Evolutionary conservation across 2,797 vertebrate genomes (phyloP).

Genomic region (Sphaeramia orbicularis): DNA sequence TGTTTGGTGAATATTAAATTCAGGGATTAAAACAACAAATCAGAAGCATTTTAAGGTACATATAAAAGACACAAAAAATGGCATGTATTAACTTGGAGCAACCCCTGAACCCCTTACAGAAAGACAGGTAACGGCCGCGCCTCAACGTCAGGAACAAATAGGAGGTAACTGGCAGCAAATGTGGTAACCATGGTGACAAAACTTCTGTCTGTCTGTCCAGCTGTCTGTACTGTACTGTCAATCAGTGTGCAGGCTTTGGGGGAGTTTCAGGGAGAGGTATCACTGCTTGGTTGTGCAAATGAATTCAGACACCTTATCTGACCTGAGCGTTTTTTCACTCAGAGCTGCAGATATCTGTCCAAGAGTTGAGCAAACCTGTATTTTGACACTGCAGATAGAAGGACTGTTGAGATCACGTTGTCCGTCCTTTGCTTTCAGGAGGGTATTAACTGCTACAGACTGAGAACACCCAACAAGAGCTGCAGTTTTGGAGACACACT

Average conservation of each 20-base stretch:
- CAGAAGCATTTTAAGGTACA: constrained; percentile 2
- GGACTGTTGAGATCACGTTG: neutral
- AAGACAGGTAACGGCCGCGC: constrained; percentile 75
- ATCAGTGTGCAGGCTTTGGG: constrained; percentile 45
- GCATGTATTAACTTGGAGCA: constrained; percentile 74
- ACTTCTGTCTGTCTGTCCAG: constrained; percentile 68
- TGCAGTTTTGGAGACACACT: too few species aligned
- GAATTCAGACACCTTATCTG: constrained; percentile 16
- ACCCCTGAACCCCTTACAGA: constrained; percentile 80
- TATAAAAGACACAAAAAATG: constrained; percentile 6
- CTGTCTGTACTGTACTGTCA: constrained; percentile 65
- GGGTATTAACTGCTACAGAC: too few species aligned
- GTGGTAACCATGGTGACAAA: constrained; percentile 69
- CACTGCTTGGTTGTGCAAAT: constrained; percentile 44
- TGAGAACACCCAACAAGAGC: too few species aligned
- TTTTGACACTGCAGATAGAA: constrained; percentile 14
- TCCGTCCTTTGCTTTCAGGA: too few species aligned
- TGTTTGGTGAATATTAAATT: neutral
- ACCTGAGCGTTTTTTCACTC: constrained; percentile 15
- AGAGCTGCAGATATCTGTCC: constrained; percentile 52
- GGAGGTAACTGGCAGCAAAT: constrained; percentile 81
- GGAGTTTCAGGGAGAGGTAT: constrained; percentile 6
- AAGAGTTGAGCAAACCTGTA: constrained; percentile 32
- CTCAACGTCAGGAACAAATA: constrained; percentile 74
- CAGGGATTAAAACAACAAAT: neutral